Base-by-base conservation (phyloP, 2,113 vertebrate genomes). In the Furnarius figulus region DNA sequence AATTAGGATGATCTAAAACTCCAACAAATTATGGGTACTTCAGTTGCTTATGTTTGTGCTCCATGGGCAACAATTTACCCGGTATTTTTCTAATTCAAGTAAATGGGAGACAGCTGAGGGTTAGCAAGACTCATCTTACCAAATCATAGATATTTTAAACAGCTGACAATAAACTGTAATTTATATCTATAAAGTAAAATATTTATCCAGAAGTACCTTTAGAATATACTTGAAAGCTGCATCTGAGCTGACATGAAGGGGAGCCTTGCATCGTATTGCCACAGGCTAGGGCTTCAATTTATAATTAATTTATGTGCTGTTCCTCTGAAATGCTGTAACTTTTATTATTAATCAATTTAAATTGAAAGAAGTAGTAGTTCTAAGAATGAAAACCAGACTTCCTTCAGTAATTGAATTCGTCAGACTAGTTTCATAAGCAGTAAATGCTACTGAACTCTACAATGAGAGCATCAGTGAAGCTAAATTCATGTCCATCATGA, bases 71-170 rank as follows among this genome's bases (percentile, higher is more conserved):
- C 78, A 96, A 96, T 96, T 97, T 96, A 95, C 79, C 86, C 90
- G 62, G 86, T 93, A 88, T 94, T 97, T 96, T 97, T 89, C 94
- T 92, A 95, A 93, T 97, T 96, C 84, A 92, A 83, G 89, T 95
- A 96, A 97, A 96, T 95, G 66, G 86, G 94, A 96, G 86, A 94
- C 91, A 96, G 96, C 95, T 97, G 97, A 89, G 39, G 93, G 86
- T 77, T 96, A 90, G 90, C 85, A 95, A 96, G 94, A 68, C 84
- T 97, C 90, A 91, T 97, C 92, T 96, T 96, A 94, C 96, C 94
- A 93, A 97, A 97, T 96, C 96, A 96, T 83, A 95, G 94, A 96
- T 96, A 95, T 94, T 97, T 96, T 96, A 94, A 97, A 91, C 87
- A 97, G 85, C 93, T 94, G 87, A 87, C 72, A 95, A 96, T 97